phyloP scores from a whole-genome alignment of 2,888 invertebrate species.

The Cybosia mesomella region DNA sequence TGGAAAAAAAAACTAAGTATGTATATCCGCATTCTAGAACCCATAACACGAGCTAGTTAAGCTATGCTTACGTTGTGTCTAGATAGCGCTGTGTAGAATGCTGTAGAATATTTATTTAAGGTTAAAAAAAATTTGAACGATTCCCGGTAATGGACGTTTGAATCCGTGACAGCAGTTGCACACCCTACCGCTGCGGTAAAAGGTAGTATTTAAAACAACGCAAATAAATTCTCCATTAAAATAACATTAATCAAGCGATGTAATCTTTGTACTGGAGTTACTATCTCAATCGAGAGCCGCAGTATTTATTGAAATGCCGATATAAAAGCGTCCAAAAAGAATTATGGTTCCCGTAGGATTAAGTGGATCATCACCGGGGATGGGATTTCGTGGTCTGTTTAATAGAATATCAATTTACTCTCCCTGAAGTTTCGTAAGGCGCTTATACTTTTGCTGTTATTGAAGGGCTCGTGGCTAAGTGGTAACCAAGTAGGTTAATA shows the following conservation, averaged over 20 bases:
- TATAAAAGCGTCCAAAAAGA: conserved; percentile 47
- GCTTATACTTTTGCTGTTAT: conserved; percentile 2
- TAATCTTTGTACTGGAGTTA: conserved; percentile 40
- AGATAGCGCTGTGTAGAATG: no score
- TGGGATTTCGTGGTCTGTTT: conserved; percentile 31
- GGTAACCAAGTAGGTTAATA: no score
- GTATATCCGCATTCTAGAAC: no score
- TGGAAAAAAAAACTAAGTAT: no score
- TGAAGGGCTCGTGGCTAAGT: no score
- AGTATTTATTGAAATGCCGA: conserved; percentile 48
- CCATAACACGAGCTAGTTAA: no score
- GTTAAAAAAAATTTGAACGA: no score
- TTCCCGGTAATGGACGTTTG: background rate
- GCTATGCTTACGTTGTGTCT: no score
- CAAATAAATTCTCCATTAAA: conserved; percentile 5
- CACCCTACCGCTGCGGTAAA: background rate
- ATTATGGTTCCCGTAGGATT: conserved; percentile 43
- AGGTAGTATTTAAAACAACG: conserved; percentile 3
- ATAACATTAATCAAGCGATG: conserved; percentile 41
- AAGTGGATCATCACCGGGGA: conserved; percentile 26
- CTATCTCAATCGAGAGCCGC: conserved; percentile 23
- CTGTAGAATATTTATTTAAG: no score
- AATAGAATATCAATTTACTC: conserved; percentile 14
- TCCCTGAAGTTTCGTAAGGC: background rate
- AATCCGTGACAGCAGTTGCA: background rate